Conservation (phyloP, 2,797 vertebrate species). For the Rousettus madagascariensis region DNA sequence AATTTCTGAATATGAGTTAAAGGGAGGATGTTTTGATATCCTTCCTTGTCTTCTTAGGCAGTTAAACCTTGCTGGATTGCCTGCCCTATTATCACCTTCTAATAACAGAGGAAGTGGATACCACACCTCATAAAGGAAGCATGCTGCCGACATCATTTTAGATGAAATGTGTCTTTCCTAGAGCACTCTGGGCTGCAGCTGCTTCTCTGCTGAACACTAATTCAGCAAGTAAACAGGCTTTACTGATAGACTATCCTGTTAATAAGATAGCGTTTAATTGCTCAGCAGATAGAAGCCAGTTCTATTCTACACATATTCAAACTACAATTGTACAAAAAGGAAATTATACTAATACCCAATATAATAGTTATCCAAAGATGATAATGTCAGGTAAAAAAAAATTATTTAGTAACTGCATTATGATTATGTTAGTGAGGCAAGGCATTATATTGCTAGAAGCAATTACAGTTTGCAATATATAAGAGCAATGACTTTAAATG, state of each 20-base stretch:
- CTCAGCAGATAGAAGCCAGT: conserved; percentile 38
- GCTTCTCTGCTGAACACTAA: conserved; percentile 41
- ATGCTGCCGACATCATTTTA: conserved; percentile 43
- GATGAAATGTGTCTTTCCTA: conserved; percentile 41
- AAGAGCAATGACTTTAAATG: conserved; percentile 50
- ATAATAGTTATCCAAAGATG: conserved; percentile 61
- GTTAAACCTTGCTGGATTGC: conserved; percentile 32
- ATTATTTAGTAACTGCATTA: conserved; percentile 73
- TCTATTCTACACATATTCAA: conserved; percentile 45
- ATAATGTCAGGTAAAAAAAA: conserved; percentile 60
- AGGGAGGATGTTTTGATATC: conserved; percentile 38
- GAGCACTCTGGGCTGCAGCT: neutral
- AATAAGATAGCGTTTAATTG: conserved; percentile 68
- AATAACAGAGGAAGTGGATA: conserved; percentile 63
- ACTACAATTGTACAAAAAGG: conserved; percentile 41
- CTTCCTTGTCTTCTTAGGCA: conserved; percentile 28
- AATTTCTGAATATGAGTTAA: conserved; percentile 48
- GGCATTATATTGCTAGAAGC: conserved; percentile 65
- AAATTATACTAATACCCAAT: conserved; percentile 45
- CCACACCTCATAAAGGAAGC: conserved; percentile 55
- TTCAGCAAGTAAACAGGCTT: neutral
- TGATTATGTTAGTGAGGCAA: conserved; percentile 63
- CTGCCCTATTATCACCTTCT: conserved; percentile 59
- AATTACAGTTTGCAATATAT: conserved; percentile 71
- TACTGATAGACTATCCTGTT: conserved; percentile 25